Base-by-base conservation (phyloP, 1,140 invertebrate genomes). In the Proctacanthus coquilletti region DNA sequence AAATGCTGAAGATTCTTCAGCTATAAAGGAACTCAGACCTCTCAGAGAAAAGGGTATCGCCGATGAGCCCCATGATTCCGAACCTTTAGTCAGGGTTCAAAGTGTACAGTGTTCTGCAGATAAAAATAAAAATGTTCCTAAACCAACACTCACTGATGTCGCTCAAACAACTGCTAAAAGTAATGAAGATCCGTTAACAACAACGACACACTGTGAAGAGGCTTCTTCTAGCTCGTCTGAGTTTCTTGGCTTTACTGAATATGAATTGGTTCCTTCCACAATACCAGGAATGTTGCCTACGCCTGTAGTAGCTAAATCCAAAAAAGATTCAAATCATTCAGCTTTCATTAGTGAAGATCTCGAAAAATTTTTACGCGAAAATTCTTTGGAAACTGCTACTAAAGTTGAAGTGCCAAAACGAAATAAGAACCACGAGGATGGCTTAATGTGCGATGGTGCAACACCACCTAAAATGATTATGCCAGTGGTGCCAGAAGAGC, bases 211-310 rank as follows among this genome's bases (percentile, higher is more conserved):
- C n/a, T 47, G 46, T 23, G 29, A 36, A 6, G 42, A 40, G 23
- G 8, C n/a, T 25, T 38, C 27, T 2, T 40, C 37, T 9, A 51
- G 52, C 4, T 44, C 34, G 8, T 45, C 44, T 29, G 56, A 53
- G 27, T 59, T 56, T 17, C 46, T 59, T 4, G 56, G 53, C 20
- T 59, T 59, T 25, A 51, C 52, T 32, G 56, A 59, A n/a, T 46
- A 42, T 27, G 50, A 42, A 5, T 47, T 49, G 29, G 39, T 52
- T 40, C 18, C n/a, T 2, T 8, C n/a, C 5, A 20, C 34, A n/a
- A 17, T 39, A 11, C 53, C 53, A 4, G 56, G 56, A 5, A 53
- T 59, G 52, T 31, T 60, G 27, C 50, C 50, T 2, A 60, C 56
- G 0, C 56, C 56, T 10, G 18, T 55, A 13, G 56, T 60, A 17